Evolutionary conservation across 2,113 vertebrate species (phyloP).

Genomic region (Callocephalon fimbriatum): DNA sequence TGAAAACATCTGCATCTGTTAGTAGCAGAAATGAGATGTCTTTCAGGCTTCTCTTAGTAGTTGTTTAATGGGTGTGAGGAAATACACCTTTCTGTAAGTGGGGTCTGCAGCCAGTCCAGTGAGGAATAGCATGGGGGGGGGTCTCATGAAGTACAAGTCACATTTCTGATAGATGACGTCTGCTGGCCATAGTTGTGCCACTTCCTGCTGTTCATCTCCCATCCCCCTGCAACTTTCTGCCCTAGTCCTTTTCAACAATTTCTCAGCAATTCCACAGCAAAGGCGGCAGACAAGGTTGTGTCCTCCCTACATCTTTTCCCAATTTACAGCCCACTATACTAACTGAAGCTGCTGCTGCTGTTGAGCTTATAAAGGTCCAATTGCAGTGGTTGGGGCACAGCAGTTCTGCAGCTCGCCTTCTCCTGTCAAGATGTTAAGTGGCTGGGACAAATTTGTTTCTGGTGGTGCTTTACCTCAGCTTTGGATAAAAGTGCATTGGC

Average conservation of each 20-base stretch:
- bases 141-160: accelerated
- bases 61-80: not conserved
- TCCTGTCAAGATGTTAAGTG: not conserved
- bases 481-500: not conserved
- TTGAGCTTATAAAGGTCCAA: not conserved
- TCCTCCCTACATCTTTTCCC: not conserved
- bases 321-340: not conserved
- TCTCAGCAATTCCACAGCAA: not conserved
- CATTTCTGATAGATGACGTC: not conserved
- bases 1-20: slow-evolving; percentile 17
- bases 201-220: not conserved
- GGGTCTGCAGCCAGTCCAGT: not conserved
- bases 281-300: not conserved
- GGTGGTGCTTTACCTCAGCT: not conserved
- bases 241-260: not conserved
- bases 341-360: not conserved
- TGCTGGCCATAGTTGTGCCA: not conserved
- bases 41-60: not conserved
- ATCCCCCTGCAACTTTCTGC: not conserved
- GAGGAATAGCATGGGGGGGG: accelerated
- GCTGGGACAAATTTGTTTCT: not conserved
- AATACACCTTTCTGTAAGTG: not conserved
- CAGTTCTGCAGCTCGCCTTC: not conserved
- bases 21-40: not conserved
- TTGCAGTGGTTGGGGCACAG: not conserved